Base-by-base conservation (phyloP, 2,797 vertebrate species). In the Calcarius lapponicus region DNA sequence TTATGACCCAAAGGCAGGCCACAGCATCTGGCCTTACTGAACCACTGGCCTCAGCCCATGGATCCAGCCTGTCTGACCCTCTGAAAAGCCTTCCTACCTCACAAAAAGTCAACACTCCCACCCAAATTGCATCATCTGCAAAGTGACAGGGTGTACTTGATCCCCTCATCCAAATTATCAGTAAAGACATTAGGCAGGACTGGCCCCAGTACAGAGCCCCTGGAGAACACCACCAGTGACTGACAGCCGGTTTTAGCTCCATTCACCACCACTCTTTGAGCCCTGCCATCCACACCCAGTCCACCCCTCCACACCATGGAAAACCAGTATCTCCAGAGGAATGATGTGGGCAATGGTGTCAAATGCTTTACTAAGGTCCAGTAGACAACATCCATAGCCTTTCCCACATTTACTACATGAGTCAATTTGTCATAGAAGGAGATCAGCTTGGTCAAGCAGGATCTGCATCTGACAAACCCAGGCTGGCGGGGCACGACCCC, bases 401-500 rank as follows among this genome's bases (percentile, higher is more conserved):
- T 48, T 47, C 48, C 48, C 34, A 62, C n/a, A 53, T 32, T 53
- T 36, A 47, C 15, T 53, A 38, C 8, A 61, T 0, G 0, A 47
- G 48, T 47, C n/a, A 47, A 10, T 62, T 45, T 47, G 40, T 38
- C 57, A 54, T 3, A 61, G 25, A 25, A 69, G 31, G 25, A 62
- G 20, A 48, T 54, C 19, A 47, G 34, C 29, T 10, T 40, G 17
- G n/a, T 54, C 29, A 54, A 61, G 13, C 13, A n/a, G 29, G 34
- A 69, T 17, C 11, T 40, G 34, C 0, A 1, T 62, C n/a, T 70
- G 34, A 54, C 11, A 62, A 62, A 70, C 6, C 31, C 48, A 54
- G 5, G 20, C 25, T 62, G 34, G 20, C 3, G 6, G 24, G 20
- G 34, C 6, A 25, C 0, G 1, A 53, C 5, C 11, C 31, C 16